These are phyloP conservation scores for Brachionus rubens DNA, from an alignment of 1,140 invertebrate genomes.

Conservation along the genomic window DNA sequence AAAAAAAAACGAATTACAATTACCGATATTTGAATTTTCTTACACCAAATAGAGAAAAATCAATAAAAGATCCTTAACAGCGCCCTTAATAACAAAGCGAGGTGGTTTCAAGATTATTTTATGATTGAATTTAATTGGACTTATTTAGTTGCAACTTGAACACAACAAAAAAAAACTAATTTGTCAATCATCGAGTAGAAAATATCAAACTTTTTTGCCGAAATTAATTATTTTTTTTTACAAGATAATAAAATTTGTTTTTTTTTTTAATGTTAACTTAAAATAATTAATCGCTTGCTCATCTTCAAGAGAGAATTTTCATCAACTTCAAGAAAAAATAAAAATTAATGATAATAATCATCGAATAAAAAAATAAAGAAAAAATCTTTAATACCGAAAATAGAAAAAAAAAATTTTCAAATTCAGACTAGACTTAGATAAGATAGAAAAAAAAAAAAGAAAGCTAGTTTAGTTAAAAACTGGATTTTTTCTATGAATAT, in stretches of 20 bases:
- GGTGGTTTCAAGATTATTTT: not conserved
- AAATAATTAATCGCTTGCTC: constrained; percentile 44
- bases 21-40: not conserved
- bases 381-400: too few species aligned
- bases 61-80: not conserved
- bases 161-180: constrained; percentile 19
- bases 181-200: constrained; percentile 35
- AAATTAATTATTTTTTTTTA: constrained; percentile 6
- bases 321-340: too few species aligned
- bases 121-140: too few species aligned
- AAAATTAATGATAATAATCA: not conserved
- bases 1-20: not conserved
- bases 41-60: constrained; percentile 39
- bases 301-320: constrained; percentile 1
- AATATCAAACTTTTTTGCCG: not conserved
- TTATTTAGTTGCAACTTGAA: too few species aligned
- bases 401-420: not conserved
- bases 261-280: not conserved
- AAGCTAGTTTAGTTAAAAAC: too few species aligned
- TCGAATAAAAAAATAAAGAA: not conserved
- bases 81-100: not conserved
- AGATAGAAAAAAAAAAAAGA: too few species aligned
- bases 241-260: constrained; percentile 30
- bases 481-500: too few species aligned
- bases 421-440: too few species aligned